These are phyloP conservation scores for Eretmochelys imbricata DNA, from an alignment of 2,113 vertebrate species.

Conservation along the genomic window DNA sequence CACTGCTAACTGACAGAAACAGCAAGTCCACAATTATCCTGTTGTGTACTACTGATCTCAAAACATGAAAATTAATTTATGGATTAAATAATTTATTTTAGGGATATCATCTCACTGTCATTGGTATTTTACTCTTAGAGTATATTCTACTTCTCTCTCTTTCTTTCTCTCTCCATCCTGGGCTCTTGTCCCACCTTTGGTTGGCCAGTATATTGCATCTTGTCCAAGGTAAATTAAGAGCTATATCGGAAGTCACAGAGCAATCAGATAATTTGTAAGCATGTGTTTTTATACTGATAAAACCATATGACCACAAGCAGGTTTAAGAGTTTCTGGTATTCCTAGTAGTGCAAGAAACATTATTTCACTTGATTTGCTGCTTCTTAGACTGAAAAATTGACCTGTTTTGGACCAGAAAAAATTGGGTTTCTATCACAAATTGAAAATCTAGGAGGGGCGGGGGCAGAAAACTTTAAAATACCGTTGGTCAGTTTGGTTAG, in stretches of 20 bases:
- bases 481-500: neutral
- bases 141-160: neutral
- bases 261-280: neutral
- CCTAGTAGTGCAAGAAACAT: neutral
- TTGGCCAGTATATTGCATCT: neutral
- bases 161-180: neutral
- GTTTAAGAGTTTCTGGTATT: neutral
- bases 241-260: neutral
- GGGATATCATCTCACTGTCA: neutral
- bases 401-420: neutral
- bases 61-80: neutral
- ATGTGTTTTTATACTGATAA: neutral
- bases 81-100: neutral
- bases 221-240: neutral
- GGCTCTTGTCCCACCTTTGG: too few species aligned
- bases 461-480: neutral
- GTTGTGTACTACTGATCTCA: too few species aligned
- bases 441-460: neutral
- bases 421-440: neutral
- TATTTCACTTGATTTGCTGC: neutral
- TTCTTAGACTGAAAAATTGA: neutral
- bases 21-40: neutral
- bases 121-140: neutral
- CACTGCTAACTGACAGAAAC: neutral
- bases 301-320: too few species aligned